These are phyloP conservation scores for Todiramphus saurophagus DNA, from an alignment of 2,113 vertebrate species.

Conservation along the genomic window DNA sequence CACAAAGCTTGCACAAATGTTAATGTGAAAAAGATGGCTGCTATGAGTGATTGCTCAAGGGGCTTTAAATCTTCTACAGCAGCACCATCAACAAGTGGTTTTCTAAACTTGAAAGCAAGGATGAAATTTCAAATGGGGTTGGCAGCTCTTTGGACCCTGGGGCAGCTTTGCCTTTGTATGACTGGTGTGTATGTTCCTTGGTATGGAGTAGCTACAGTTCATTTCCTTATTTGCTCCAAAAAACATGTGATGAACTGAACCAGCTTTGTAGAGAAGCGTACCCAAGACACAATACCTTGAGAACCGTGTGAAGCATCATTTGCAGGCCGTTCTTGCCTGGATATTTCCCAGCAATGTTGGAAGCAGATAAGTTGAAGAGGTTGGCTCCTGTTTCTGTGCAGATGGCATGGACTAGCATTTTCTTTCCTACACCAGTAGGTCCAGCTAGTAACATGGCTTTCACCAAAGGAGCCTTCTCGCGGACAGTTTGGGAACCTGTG, in stretches of 20 bases:
- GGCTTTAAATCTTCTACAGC: not conserved
- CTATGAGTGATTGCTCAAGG: not conserved
- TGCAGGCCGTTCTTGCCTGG: slow-evolving; percentile 71
- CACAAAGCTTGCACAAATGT: not conserved
- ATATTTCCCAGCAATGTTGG: slow-evolving; percentile 78
- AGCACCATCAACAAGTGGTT: not conserved
- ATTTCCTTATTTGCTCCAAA: not conserved
- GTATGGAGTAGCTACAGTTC: not conserved
- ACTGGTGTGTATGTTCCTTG: not conserved
- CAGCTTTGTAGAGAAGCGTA: not conserved
- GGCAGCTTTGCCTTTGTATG: not conserved
- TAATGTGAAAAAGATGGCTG: slow-evolving; percentile 8
- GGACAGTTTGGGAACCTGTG: slow-evolving; percentile 80
- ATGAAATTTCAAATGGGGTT: not conserved
- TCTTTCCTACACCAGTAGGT: slow-evolving; percentile 83
- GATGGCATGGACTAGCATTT: slow-evolving; percentile 83
- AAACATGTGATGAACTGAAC: not conserved
- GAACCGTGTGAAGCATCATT: slow-evolving; percentile 80
- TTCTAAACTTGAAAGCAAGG: not conserved
- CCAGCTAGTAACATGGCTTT: slow-evolving; percentile 81
- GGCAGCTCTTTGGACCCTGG: not conserved
- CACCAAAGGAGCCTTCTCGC: slow-evolving; percentile 79
- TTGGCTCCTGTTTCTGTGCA: slow-evolving; percentile 87
- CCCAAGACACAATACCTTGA: slow-evolving; percentile 74
- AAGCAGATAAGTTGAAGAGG: slow-evolving; percentile 81